These are phyloP conservation scores for Parnassius glacialis DNA, from an alignment of 2,888 invertebrate species.

Conservation along the genomic window DNA sequence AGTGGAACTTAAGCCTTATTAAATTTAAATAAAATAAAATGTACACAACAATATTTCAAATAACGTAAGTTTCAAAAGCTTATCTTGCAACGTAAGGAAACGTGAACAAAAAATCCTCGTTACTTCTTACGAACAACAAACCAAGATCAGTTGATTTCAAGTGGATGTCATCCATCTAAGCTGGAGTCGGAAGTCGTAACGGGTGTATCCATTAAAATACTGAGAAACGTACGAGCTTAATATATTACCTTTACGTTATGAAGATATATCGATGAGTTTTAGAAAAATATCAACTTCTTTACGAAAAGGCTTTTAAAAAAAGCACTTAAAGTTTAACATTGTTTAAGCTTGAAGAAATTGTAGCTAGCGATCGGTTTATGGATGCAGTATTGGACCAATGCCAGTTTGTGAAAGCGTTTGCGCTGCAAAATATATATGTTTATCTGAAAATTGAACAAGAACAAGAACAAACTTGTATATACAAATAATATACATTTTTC, in stretches of 20 bases:
- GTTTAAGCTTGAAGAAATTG: conserved; percentile 13
- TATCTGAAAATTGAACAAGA: conserved; percentile 15
- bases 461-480: conserved; percentile 1
- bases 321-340: too few relatives aligned
- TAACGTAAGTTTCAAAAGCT: too few relatives aligned
- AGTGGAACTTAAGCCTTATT: too few relatives aligned
- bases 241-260: conserved; percentile 28
- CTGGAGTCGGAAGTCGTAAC: conserved; percentile 43
- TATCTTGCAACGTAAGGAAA: too few relatives aligned
- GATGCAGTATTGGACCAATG: conserved; percentile 20
- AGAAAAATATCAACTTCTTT: neutral
- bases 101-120: too few relatives aligned
- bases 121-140: too few relatives aligned
- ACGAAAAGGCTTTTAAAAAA: too few relatives aligned
- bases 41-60: too few relatives aligned
- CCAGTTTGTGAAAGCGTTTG: conserved; percentile 16
- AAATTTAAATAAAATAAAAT: too few relatives aligned
- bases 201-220: conserved; percentile 47
- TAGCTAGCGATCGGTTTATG: conserved; percentile 11
- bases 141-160: conserved; percentile 40
- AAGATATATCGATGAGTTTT: conserved; percentile 22
- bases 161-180: conserved; percentile 50
- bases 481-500: conserved; percentile 9
- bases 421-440: conserved; percentile 18
- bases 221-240: conserved; percentile 32